Percentiles rank a stretch among this genome's conserved stretches.
Conservation (phyloP, 2,888 invertebrate genomes). For the Sinelater perroti region DNA sequence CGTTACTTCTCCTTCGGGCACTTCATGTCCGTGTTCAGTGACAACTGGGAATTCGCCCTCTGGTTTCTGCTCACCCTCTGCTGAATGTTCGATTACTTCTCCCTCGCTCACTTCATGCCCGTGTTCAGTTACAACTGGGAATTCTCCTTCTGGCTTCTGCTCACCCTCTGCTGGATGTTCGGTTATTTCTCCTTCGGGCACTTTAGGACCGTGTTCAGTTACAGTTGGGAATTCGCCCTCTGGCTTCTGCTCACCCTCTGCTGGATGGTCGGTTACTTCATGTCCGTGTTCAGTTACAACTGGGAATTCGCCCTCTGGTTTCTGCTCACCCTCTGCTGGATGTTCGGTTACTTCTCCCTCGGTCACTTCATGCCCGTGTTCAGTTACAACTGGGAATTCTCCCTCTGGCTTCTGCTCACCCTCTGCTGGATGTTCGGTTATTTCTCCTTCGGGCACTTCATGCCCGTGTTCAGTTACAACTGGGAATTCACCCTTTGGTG, state of each 20-base stretch:
- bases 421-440: too few relatives aligned
- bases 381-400: slow-evolving; percentile 2
- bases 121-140: slow-evolving; percentile 14
- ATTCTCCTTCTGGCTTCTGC: slow-evolving; percentile 22
- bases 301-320: slow-evolving; percentile 30
- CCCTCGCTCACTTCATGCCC: neutral
- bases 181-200: neutral
- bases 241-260: slow-evolving; percentile 10
- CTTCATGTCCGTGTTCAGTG: too few relatives aligned
- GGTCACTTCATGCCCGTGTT: slow-evolving; percentile 37
- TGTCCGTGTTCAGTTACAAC: slow-evolving; percentile 21
- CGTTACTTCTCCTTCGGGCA: too few relatives aligned
- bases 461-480: too few relatives aligned
- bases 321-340: slow-evolving; percentile 19
- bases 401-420: too few relatives aligned
- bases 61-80: too few relatives aligned
- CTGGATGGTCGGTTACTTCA: too few relatives aligned
- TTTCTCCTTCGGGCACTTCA: too few relatives aligned
- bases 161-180: slow-evolving; percentile 16
- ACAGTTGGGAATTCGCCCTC: neutral
- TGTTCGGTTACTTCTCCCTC: neutral
- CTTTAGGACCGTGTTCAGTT: slow-evolving; percentile 5
- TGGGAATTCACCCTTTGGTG: neutral
- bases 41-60: too few relatives aligned
- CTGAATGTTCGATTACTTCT: slow-evolving; percentile 1